Base-by-base conservation (phyloP, 2,797 vertebrate genomes). In the Sciaenops ocellatus region DNA sequence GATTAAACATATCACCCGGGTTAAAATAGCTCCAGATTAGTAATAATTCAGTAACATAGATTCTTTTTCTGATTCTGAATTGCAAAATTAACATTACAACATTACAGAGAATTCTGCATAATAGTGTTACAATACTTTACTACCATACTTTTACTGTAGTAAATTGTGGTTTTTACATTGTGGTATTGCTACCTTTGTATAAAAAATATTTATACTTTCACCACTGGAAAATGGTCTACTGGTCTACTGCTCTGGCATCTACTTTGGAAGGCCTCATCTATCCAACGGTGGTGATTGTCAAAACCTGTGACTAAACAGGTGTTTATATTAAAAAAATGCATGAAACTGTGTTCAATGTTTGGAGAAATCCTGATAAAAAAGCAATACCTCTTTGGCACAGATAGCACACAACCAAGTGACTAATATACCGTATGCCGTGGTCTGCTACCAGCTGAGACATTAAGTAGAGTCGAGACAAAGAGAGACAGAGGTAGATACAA, bases 401-500 rank as follows among this genome's bases (percentile, higher is more conserved):
- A 6, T 42, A 38, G 64, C 44, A 30, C 10, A 54, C 9, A 44
- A 18, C 24, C 28, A 51, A 71, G 6, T 68, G 65, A 41, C 16
- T n/a, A 28, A 69, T 48, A n/a, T 72, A 56, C 17, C 41, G 34
- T 24, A 22, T 38, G 6, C 13, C 17, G 15, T 48, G 47, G 52
- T 24, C 42, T 82, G 41, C 16, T 38, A 59, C 24, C 30, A 51
- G 57, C 46, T 30, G 9, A 28, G 10, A 16, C 17, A 48, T 18
- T 11, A 47, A 30, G 26, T n/a, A 18, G 42, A 64, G 30, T 18
- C 20, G 11, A 64, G 52, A 55, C 20, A 56, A 9, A 59, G 18
- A 61, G 51, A 55, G 5, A 59, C n/a, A 28, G 22, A 64, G 59
- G 12, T 52, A 5, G 44, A 73, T 15, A 62, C 18, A 59, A 57